A percentile compares a stretch with the other conserved stretches of the same genome.
These are phyloP conservation scores for Mugil cephalus DNA, from an alignment of 2,113 vertebrate species.

Conservation along the genomic window DNA sequence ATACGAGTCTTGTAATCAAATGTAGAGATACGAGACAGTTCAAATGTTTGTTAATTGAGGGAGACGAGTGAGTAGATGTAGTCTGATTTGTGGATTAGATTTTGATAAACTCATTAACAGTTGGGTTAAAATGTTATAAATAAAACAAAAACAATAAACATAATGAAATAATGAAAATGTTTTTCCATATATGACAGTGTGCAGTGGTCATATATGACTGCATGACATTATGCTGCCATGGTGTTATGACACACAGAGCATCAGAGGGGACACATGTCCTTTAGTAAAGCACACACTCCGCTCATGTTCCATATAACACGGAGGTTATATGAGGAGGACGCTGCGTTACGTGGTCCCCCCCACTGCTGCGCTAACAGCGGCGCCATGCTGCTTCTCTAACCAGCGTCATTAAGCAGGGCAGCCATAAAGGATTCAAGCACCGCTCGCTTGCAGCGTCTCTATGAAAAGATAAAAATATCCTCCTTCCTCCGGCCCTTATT, in stretches of 20 bases:
- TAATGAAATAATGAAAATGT: slow-evolving; percentile 11
- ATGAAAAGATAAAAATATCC: slow-evolving; percentile 34
- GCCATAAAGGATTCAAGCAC: slow-evolving; percentile 40
- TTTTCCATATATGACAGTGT: slow-evolving; percentile 54
- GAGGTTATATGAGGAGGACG: slow-evolving; percentile 68
- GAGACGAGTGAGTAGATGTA: slow-evolving; percentile 20
- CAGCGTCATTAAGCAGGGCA: slow-evolving; percentile 48
- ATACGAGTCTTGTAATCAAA: neutral
- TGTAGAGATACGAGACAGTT: neutral
- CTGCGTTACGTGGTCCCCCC: slow-evolving; percentile 54
- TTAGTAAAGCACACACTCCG: slow-evolving; percentile 36
- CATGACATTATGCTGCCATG: slow-evolving; percentile 17
- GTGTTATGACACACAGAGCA: slow-evolving; percentile 17
- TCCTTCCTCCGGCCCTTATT: slow-evolving; percentile 37
- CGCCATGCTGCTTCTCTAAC: slow-evolving; percentile 60
- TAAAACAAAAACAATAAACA: slow-evolving; percentile 8
- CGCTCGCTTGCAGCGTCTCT: slow-evolving; percentile 40
- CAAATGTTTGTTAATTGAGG: neutral
- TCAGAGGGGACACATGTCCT: slow-evolving; percentile 13
- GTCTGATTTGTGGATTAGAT: slow-evolving; percentile 37
- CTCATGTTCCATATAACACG: slow-evolving; percentile 57
- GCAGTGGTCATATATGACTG: slow-evolving; percentile 52
- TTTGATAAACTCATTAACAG: slow-evolving; percentile 46
- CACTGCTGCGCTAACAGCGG: slow-evolving; percentile 49
- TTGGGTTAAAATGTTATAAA: slow-evolving; percentile 32